A percentile compares a stretch with the other conserved stretches of the same genome.
phyloP scores from a whole-genome alignment of 2,888 invertebrate species.

The Microdon myrmicae region DNA sequence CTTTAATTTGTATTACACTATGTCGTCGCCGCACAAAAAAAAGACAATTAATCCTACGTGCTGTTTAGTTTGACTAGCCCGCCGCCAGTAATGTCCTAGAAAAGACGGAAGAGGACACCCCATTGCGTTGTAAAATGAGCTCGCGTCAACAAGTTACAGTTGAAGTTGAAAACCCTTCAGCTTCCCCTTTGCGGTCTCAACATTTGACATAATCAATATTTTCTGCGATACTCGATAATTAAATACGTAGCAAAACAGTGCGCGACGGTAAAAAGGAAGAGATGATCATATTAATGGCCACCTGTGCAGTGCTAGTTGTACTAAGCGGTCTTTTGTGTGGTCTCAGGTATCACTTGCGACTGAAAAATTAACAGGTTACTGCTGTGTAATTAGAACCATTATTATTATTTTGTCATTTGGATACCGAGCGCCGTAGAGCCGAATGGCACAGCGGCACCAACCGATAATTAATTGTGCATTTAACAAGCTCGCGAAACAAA shows the following conservation, averaged over 20 bases:
- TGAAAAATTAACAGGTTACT: constrained; percentile 46
- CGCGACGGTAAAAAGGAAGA: neutral
- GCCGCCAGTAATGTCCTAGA: no score
- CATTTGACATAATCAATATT: constrained; percentile 43
- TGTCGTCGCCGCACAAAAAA: no score
- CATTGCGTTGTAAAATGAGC: no score
- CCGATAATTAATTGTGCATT: constrained; percentile 31
- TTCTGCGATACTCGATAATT: constrained; percentile 38
- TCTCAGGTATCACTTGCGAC: constrained; percentile 32
- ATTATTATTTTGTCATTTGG: constrained; percentile 52
- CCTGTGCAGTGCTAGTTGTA: constrained; percentile 29
- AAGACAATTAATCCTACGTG: constrained; percentile 35
- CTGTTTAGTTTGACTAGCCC: constrained; percentile 15
- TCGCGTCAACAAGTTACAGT: constrained; percentile 41
- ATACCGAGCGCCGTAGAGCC: constrained; percentile 15
- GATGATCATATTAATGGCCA: constrained; percentile 39
- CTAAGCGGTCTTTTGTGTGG: constrained; percentile 31
- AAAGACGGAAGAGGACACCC: no score
- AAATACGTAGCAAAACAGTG: constrained; percentile 17
- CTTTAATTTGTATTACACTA: no score
- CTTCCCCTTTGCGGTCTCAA: constrained; percentile 7
- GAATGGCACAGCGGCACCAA: constrained; percentile 12
- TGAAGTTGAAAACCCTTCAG: constrained; percentile 25
- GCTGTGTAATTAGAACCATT: constrained; percentile 47
- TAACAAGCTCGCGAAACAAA: constrained; percentile 43